phyloP scores from a whole-genome alignment of 2,888 invertebrate genomes.

The Psylliodes chrysocephalus region DNA sequence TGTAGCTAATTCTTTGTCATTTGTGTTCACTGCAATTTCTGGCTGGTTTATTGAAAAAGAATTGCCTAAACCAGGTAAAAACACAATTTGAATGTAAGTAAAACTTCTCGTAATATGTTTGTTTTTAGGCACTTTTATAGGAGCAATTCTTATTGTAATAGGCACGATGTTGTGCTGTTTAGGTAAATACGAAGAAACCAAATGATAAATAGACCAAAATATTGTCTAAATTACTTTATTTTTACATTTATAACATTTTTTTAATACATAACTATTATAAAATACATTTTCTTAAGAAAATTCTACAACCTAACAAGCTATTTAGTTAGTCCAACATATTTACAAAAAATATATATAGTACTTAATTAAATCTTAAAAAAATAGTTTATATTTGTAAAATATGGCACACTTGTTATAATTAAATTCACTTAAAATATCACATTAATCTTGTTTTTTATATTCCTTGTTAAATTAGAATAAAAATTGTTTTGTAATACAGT shows the following conservation, averaged over 20 bases:
- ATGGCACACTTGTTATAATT: constrained; percentile 14
- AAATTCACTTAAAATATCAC: constrained; percentile 22
- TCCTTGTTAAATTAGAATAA: not conserved
- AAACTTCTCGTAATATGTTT: not conserved
- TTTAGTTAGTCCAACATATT: constrained; percentile 12
- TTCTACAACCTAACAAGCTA: not conserved
- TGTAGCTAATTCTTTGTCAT: constrained; percentile 86
- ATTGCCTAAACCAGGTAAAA: constrained; percentile 70
- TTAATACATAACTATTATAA: not conserved
- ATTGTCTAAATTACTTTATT: constrained; percentile 9
- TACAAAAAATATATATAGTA: constrained; percentile 2
- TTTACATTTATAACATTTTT: constrained; percentile 10
- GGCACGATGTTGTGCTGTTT: constrained; percentile 74
- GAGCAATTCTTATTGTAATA: constrained; percentile 68
- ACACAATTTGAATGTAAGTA: constrained; percentile 8
- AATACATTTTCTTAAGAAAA: constrained; percentile 5
- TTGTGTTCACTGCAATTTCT: constrained; percentile 82
- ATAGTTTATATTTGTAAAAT: constrained; percentile 6
- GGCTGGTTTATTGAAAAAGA: constrained; percentile 80
- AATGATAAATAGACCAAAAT: not conserved
- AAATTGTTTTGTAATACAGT: not conserved
- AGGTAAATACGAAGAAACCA: constrained; percentile 62
- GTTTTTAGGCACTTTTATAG: constrained; percentile 69
- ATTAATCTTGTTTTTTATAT: constrained; percentile 10
- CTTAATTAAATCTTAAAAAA: constrained; percentile 3